A percentile compares a stretch with the other conserved stretches of the same genome.
Evolutionary conservation across 1,140 invertebrate species (phyloP).

Genomic region (Trypoxylus dichotomus): DNA sequence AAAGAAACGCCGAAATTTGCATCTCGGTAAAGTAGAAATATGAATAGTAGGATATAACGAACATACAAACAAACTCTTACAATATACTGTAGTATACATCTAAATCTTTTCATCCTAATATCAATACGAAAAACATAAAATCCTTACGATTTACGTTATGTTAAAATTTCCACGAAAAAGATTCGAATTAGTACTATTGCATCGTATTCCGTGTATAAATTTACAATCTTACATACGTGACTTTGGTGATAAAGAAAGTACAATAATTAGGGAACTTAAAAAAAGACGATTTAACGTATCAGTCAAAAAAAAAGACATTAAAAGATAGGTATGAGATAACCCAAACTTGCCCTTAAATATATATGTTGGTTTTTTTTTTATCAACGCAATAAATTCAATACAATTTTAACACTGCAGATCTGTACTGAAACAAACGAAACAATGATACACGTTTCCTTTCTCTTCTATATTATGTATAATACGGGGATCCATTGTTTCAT

Average conservation of each 20-base stretch:
- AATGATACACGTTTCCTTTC: neutral
- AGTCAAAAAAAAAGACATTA: neutral
- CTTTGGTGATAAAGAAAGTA: neutral
- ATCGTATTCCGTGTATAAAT: neutral
- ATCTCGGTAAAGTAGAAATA: neutral
- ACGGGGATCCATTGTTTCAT: neutral
- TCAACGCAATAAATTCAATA: slow-evolving; percentile 9
- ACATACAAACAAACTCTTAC: slow-evolving; percentile 7
- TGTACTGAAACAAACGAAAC: neutral
- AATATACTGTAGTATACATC: neutral
- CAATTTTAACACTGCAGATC: slow-evolving; percentile 13
- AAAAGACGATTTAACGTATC: neutral
- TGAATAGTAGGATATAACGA: neutral
- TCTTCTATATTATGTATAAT: neutral
- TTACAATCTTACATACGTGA: neutral
- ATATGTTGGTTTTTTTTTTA: neutral
- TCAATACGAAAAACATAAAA: neutral
- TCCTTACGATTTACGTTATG: no score
- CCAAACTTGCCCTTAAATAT: slow-evolving; percentile 18
- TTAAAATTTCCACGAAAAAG: neutral
- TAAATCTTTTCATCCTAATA: neutral
- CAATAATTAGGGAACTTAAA: neutral
- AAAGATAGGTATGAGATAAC: slow-evolving; percentile 13
- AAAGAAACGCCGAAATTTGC: neutral
- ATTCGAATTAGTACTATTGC: neutral